Base-by-base conservation (phyloP, 2,797 vertebrate species). In the Sebastolobus alascanus region DNA sequence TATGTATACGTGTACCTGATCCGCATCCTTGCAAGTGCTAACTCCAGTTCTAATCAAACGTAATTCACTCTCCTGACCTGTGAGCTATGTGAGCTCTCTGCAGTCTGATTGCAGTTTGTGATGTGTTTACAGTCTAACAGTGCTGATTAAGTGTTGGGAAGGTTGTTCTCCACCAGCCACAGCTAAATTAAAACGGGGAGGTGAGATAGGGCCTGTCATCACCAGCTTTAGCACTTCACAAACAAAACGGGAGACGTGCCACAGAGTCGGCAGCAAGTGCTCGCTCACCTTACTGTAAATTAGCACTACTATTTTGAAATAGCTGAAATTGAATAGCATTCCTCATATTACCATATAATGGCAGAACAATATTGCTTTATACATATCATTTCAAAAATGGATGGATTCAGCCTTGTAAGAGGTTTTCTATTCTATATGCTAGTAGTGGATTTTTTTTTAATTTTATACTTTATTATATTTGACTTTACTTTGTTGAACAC, bases 141-240 rank as follows among this genome's bases (percentile, higher is more conserved):
- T 60, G 65, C 72, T 91, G 90, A 92, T 88, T 86, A 90, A 89
- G 82, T 71, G 85, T 79, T 58, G 25, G 79, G 68, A 77, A 82
- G 69, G 85, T 84, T 86, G 84, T 77, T 88, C 77, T 77, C 70
- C 83, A 83, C 56, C 82, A 79, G 38, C 60, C 73, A 16, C 75
- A 29, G 85, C 80, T 88, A 89, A 91, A 93, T 93, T 90, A 92
- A 86, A 89, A 80, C 12, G 54, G 69, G 72, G 75, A 87, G 80
- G 83, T 90, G 86, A 89, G 88, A 85, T 79, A 52, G 83, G 82
- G 70, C 79, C 83, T 83, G 89, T 91, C 84, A 78, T 78, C 78
- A 43, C 74, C 79, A 50, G 84, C 73, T 86, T 86, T 75, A 79
- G 66, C 75, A 79, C 77, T 25, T 79, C 50, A 68, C 58, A 77